phyloP scores from a whole-genome alignment of 1,140 invertebrate species.

The Tetranychus cinnabarinus region DNA sequence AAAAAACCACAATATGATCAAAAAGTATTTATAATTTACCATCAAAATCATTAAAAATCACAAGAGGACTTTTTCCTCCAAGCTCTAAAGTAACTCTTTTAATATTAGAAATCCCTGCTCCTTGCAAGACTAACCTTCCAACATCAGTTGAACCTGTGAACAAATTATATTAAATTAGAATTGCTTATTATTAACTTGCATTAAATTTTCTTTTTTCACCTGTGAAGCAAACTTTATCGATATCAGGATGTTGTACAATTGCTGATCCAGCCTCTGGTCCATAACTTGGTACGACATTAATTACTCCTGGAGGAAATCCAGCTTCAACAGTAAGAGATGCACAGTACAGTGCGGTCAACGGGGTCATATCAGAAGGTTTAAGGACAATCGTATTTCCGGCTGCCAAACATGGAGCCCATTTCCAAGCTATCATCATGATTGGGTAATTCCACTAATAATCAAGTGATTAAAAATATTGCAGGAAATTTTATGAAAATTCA shows the following conservation, averaged over 20 bases:
- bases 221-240: constrained; percentile 69
- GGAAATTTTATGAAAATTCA: background rate
- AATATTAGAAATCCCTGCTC: constrained; percentile 46
- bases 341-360: constrained; percentile 26
- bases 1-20: background rate
- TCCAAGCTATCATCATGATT: constrained; percentile 25
- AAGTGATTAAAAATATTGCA: background rate
- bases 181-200: background rate
- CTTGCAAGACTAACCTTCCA: constrained; percentile 45
- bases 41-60: constrained; percentile 18
- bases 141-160: constrained; percentile 25
- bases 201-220: constrained; percentile 26
- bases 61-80: constrained; percentile 44
- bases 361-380: constrained; percentile 31
- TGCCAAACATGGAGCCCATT: constrained; percentile 27
- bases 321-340: constrained; percentile 19
- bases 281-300: constrained; percentile 22
- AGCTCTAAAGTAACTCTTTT: constrained; percentile 67
- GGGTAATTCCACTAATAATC: constrained; percentile 30
- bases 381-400: constrained; percentile 29
- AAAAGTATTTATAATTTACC: constrained; percentile 29
- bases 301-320: constrained; percentile 19
- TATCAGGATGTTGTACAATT: constrained; percentile 14
- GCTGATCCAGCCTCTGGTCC: constrained; percentile 8
- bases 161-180: background rate